Conservation (phyloP, 2,888 invertebrate species). For the Cephus pulcher region DNA sequence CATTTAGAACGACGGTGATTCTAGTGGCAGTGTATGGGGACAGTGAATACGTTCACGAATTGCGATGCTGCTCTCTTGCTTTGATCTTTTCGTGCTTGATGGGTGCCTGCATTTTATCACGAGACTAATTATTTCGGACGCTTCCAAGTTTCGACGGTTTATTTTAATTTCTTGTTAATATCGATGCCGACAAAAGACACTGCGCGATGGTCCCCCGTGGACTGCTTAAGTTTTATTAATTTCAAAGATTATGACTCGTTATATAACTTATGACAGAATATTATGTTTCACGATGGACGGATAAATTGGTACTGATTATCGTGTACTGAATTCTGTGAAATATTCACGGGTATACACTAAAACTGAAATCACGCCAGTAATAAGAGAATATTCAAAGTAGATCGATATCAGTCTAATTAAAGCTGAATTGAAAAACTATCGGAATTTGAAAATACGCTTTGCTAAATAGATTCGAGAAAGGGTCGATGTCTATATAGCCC, state of each 20-base stretch:
- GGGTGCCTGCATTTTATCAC: neutral
- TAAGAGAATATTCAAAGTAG: neutral
- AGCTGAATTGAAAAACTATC: neutral
- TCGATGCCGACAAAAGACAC: slow-evolving; percentile 25
- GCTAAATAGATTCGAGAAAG: neutral
- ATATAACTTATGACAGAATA: neutral
- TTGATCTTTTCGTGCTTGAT: neutral
- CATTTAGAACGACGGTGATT: neutral
- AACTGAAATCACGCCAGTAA: neutral
- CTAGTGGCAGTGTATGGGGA: neutral
- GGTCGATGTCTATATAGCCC: neutral
- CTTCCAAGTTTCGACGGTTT: slow-evolving; percentile 11
- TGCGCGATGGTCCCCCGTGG: slow-evolving; percentile 5
- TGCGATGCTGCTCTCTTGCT: neutral
- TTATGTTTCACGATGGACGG: neutral
- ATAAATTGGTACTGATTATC: neutral
- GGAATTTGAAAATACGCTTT: neutral
- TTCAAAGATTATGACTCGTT: neutral
- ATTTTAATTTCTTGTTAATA: slow-evolving; percentile 34
- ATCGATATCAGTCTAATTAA: neutral
- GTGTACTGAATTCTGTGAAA: neutral
- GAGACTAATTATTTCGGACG: neutral
- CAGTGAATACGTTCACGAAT: neutral
- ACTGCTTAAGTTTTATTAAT: slow-evolving; percentile 8
- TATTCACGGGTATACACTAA: neutral